A percentile compares a stretch with the other conserved stretches of the same genome.
Evolutionary conservation across 2,797 vertebrate species (phyloP).

Genomic region (Pogoniulus pusillus): DNA sequence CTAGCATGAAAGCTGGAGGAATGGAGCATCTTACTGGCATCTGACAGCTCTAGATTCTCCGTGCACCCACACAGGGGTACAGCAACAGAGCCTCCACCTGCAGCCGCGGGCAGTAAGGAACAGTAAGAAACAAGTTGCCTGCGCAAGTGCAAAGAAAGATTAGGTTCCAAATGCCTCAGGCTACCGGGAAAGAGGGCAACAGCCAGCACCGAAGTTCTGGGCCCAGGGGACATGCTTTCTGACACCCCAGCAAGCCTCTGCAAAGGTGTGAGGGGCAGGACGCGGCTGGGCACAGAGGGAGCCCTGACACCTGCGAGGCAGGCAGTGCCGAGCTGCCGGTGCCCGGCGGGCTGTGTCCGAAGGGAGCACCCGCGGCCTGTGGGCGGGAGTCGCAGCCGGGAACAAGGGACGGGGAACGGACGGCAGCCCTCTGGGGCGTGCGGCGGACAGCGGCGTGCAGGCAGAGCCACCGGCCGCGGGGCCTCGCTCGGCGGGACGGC

Average conservation of each 20-base stretch:
- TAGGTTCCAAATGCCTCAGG: accelerated
- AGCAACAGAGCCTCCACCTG: not conserved
- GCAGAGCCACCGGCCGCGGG: not conserved
- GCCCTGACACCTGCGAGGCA: accelerated
- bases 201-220: not conserved
- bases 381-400: not conserved
- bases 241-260: not conserved
- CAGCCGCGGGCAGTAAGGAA: accelerated
- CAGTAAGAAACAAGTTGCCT: not conserved
- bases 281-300: not conserved
- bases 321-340: not conserved
- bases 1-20: not conserved
- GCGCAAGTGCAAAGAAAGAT: accelerated
- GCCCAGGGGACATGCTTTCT: not conserved
- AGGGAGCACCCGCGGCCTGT: not conserved
- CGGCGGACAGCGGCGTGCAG: too few species aligned
- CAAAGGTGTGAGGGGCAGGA: accelerated
- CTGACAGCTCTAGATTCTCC: not conserved
- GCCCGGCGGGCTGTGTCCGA: accelerated
- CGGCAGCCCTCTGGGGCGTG: not conserved
- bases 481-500: not conserved
- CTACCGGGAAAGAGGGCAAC: accelerated
- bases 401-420: not conserved
- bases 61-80: accelerated
- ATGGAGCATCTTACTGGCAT: not conserved